A percentile compares a stretch with the other conserved stretches of the same genome.
Conservation (phyloP, 2,888 invertebrate genomes). For the Reticulitermes lucifugus region DNA sequence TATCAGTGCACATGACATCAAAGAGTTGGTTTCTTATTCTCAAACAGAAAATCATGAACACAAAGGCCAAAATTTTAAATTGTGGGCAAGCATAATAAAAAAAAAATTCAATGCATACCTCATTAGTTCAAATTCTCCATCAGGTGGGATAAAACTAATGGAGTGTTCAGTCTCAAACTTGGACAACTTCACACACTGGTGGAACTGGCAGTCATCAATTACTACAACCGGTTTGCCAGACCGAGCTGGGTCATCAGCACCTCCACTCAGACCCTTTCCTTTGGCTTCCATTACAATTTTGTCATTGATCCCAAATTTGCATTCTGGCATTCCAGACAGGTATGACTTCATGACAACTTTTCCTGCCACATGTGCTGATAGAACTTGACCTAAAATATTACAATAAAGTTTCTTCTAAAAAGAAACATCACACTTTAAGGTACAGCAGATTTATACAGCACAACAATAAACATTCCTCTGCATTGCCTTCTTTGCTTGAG, state of each 20-base stretch:
- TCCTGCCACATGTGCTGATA: conserved; percentile 99
- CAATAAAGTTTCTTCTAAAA: background rate
- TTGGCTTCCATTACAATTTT: conserved; percentile 98
- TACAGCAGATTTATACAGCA: no score
- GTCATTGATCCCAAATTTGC: conserved; percentile 99
- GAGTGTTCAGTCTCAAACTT: conserved; percentile 99
- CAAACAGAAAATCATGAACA: no score
- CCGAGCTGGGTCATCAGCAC: conserved; percentile 54
- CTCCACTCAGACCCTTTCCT: conserved; percentile 75
- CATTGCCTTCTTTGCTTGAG: no score
- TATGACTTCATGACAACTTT: conserved; percentile 99
- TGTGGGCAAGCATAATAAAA: background rate
- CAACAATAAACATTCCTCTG: no score
- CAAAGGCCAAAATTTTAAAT: no score
- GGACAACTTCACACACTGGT: conserved; percentile 99
- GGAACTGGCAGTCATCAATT: conserved; percentile 99
- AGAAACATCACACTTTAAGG: no score
- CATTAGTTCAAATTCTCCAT: conserved; percentile 99
- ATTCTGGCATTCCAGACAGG: conserved; percentile 99
- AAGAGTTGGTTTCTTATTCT: no score
- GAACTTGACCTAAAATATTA: conserved; percentile 82
- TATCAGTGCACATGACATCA: no score
- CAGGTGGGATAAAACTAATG: conserved; percentile 99
- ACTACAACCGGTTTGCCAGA: conserved; percentile 96
- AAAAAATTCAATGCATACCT: conserved; percentile 69